Evolutionary conservation across 2,113 vertebrate species (phyloP).

Genomic region (Hemiprocne comata): DNA sequence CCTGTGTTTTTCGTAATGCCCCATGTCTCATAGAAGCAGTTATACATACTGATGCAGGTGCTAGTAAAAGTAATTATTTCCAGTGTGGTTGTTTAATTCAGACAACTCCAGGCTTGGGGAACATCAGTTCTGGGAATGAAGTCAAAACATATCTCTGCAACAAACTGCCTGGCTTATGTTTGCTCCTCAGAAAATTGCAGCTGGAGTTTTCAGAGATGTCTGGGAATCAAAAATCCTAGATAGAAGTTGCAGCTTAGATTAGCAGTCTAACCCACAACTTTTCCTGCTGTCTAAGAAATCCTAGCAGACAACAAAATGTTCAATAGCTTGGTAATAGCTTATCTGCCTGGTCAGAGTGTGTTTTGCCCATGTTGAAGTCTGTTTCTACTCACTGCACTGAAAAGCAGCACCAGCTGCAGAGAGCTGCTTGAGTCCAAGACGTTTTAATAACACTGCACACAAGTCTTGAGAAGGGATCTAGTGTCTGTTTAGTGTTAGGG

Average conservation of each 20-base stretch:
- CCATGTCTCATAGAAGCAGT: background rate
- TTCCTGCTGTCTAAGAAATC: conserved; percentile 14
- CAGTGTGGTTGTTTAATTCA: background rate
- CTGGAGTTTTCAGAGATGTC: background rate
- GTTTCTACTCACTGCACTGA: background rate
- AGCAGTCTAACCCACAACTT: background rate
- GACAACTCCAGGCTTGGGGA: background rate
- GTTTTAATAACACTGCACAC: background rate
- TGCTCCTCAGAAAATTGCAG: background rate
- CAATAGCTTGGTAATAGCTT: background rate
- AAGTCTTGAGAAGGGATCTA: background rate
- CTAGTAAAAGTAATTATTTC: background rate
- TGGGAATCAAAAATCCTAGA: background rate
- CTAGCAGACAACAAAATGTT: background rate
- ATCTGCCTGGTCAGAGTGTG: rapidly evolving
- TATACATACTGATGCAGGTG: background rate
- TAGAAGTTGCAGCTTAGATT: background rate
- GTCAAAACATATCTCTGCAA: background rate
- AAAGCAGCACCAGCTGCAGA: conserved; percentile 38
- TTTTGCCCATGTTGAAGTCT: background rate
- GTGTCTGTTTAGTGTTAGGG: background rate
- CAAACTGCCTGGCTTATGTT: background rate
- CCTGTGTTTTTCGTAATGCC: background rate
- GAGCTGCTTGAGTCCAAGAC: background rate
- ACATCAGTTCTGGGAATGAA: background rate